Base-by-base conservation (phyloP, 1,140 invertebrate species). In the Globodera rostochiensis region DNA sequence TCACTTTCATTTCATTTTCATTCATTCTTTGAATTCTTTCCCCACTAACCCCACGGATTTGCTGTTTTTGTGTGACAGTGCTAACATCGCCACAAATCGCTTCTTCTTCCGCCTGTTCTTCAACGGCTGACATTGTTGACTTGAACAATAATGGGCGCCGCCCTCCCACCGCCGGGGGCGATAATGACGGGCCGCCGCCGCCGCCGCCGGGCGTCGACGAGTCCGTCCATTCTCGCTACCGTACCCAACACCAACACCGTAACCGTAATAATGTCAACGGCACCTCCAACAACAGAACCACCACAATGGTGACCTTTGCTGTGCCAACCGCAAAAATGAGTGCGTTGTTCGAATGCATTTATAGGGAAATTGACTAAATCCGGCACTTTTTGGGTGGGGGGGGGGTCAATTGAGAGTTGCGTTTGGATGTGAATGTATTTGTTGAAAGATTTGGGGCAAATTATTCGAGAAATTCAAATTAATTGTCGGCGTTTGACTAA, bases 301-400 rank as follows among this genome's bases (percentile, higher is more conserved):
- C 70, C 6, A 6, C 75, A 77, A 77, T 57, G 75, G 49, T 46
- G 6, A 77, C 50, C 13, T 49, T 57, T 57, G 75, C 50, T 15
- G 45, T 15, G 15, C 75, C 45, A 57, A 50, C 75, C 13, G 2
- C 3, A 9, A 75, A 36, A 75, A 8, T 25, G 45, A 49, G 25
- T 36, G 45, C 47, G 25, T 75, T 1, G 74, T 75, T 75, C 4
- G 11, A 45, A 64, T 25, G 46, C 15, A 8, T 8, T 36, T 75
- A 13, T 25, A 74, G 19, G 73, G 36, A 36, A 36, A 36, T 36
- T 36, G 36, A 36, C 36, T 36, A 36, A 36, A 36, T 36, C 36
- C 36, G 36, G 36, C 36, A 36, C 36, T 36, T 36, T n/a, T n/a
- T n/a, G n/a, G n/a, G n/a, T 36, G 36, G 36, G 36, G 36, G 36